Evolutionary conservation across 2,888 invertebrate genomes (phyloP).

Genomic region (Dichetophora obliterata): DNA sequence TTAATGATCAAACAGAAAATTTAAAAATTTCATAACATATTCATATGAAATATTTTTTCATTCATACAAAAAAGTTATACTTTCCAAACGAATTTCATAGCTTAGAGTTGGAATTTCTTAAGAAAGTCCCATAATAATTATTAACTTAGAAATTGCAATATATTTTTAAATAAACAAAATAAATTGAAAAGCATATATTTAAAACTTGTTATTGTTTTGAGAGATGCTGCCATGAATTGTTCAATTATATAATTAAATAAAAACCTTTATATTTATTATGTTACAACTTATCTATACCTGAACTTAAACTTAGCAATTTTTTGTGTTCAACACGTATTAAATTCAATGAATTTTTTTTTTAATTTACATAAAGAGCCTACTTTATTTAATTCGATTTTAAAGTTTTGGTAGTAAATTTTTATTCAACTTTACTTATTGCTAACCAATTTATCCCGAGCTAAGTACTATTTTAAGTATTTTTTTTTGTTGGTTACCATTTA

Average conservation of each 20-base stretch:
- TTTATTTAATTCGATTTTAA: too few species aligned
- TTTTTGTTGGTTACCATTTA: too few species aligned
- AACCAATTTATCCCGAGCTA: background rate
- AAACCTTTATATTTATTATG: background rate
- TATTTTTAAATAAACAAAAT: background rate
- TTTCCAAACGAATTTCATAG: background rate
- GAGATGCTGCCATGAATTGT: constrained; percentile 39
- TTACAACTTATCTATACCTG: too few species aligned
- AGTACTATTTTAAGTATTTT: background rate
- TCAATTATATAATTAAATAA: constrained; percentile 18
- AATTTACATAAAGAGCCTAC: background rate
- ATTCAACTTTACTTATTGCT: background rate
- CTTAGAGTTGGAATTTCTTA: background rate
- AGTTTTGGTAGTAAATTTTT: background rate
- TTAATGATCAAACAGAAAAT: background rate
- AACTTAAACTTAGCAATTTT: background rate
- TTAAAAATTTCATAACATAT: background rate
- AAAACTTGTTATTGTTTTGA: constrained; percentile 21
- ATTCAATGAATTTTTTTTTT: background rate
- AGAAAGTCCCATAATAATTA: too few species aligned
- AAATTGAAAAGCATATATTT: background rate
- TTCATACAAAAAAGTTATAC: background rate
- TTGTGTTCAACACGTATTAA: background rate
- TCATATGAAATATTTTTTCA: too few species aligned
- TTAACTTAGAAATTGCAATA: background rate